A percentile compares a stretch with the other conserved stretches of the same genome.
Evolutionary conservation across 2,113 vertebrate genomes (phyloP).

Genomic region (Tichodroma muraria): DNA sequence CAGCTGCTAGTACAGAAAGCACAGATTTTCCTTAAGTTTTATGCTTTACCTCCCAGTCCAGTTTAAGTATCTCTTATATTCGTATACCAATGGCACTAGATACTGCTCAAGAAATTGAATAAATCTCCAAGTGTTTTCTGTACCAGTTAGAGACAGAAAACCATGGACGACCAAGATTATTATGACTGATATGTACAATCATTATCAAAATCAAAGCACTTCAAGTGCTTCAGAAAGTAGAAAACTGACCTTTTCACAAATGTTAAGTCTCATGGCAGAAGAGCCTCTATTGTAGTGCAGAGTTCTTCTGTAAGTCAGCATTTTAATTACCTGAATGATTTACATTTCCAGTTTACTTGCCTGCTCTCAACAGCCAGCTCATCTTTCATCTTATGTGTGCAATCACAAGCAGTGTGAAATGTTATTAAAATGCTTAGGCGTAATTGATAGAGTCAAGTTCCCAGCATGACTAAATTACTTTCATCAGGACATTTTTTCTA

Average conservation of each 20-base stretch:
- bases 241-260: conserved; percentile 29
- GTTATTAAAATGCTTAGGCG: conserved; percentile 5
- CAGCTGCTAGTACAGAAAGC: background rate
- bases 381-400: conserved; percentile 13
- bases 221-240: background rate
- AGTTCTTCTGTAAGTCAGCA: background rate
- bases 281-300: background rate
- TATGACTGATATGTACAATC: background rate
- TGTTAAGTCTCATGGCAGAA: background rate
- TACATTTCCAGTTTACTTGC: conserved; percentile 14
- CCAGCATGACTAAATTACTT: background rate
- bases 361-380: background rate
- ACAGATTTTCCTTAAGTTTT: background rate
- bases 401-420: conserved; percentile 19
- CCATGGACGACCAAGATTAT: background rate
- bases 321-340: conserved; percentile 32
- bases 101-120: background rate
- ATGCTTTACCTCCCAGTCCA: background rate
- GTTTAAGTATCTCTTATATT: background rate
- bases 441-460: conserved; percentile 19
- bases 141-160: background rate
- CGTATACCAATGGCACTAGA: background rate
- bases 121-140: background rate
- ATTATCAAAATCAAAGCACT: background rate
- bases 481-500: background rate